Base-by-base conservation (phyloP, 2,888 invertebrate species). In the Cephus spinipes region DNA sequence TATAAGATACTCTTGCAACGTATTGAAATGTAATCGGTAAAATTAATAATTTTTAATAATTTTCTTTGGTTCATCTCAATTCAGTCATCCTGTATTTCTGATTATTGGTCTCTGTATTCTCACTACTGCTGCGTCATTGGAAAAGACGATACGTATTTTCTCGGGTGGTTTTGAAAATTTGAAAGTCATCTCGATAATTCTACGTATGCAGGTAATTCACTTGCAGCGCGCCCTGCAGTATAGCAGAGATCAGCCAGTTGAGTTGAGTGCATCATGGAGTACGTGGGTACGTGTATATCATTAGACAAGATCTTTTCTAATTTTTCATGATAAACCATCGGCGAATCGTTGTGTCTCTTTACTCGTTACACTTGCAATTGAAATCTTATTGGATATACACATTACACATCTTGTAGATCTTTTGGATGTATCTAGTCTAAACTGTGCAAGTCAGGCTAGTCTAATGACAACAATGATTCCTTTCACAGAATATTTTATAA, bases 211-310 rank as follows among this genome's bases (percentile, higher is more conserved):
- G 79, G 73, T 80, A 77, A 73, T 79, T 76, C 80, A 55, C 23
- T 34, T 31, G 31, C 31, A 75, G 55, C 31, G 75, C 40, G 40
- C 40, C 12, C 40, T 55, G 32, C 32, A 75, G 30, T 30, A 12
- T 35, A 75, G 75, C 30, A 23, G 23, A 55, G 55, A 75, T 40
- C 30, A 32, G 23, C 15, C 31, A 35, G n/a, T n/a, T n/a, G 31
- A 76, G 31, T 23, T 30, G 9, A 77, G 83, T 87, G 82, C 88
- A 88, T 88, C 88, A 89, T 89, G 89, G 89, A 89, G 88, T 88
- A 85, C 85, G 85, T 87, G 77, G 89, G 89, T 89, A 87, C 77
- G 89, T 87, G 81, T 79, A 80, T 76, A 85, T 6, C 55, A 82
- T 83, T 76, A 80, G 78, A 69, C 33, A 73, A 77, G 77, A 84